Evolutionary conservation across 2,888 invertebrate species (phyloP).

Genomic region (Macaria liturata): DNA sequence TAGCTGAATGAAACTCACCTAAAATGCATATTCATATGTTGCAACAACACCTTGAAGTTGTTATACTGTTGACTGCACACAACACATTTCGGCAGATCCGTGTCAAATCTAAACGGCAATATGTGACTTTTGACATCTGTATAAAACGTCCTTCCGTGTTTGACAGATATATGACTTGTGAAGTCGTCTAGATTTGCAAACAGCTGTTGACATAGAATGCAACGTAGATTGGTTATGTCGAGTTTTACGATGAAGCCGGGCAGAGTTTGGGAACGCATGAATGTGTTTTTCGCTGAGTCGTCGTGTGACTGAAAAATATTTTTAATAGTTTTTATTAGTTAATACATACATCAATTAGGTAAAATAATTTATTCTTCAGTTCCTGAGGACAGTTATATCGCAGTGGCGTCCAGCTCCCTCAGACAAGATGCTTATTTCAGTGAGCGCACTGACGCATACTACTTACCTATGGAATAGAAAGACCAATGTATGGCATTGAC

Average conservation of each 20-base stretch:
- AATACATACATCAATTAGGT: too few species aligned
- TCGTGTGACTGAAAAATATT: conserved; percentile 33
- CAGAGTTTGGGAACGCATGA: conserved; percentile 35
- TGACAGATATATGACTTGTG: conserved; percentile 42
- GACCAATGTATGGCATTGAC: too few species aligned
- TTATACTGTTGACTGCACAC: conserved; percentile 44
- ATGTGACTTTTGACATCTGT: conserved; percentile 48
- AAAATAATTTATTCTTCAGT: too few species aligned
- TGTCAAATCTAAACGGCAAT: conserved; percentile 52
- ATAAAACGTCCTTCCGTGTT: conserved; percentile 44
- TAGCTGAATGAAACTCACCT: too few species aligned
- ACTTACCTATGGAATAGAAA: too few species aligned
- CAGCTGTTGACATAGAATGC: conserved; percentile 44
- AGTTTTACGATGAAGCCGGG: conserved; percentile 49
- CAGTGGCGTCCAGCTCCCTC: too few species aligned
- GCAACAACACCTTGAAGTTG: conserved; percentile 54
- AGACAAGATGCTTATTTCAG: too few species aligned
- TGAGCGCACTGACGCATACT: too few species aligned
- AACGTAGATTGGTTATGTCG: conserved; percentile 53
- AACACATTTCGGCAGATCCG: conserved; percentile 39
- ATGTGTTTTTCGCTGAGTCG: conserved; percentile 28
- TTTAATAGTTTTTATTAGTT: too few species aligned
- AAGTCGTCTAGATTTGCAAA: conserved; percentile 41
- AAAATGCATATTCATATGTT: conserved; percentile 63
- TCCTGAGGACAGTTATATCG: too few species aligned